Evolutionary conservation across 2,113 vertebrate species (phyloP), one percentile per base, ranked within the genome.

Genomic region (Perca schrenkii): DNA sequence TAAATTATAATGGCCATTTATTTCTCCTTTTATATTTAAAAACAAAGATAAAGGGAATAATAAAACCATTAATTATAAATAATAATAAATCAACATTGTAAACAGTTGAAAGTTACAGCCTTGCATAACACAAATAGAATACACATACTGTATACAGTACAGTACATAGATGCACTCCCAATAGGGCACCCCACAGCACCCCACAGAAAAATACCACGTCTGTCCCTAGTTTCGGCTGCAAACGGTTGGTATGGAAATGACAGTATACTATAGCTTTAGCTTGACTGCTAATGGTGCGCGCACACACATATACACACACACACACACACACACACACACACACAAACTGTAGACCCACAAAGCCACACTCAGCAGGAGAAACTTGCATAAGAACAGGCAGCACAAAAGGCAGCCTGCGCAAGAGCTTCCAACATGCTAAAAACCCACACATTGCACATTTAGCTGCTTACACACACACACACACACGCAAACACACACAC

Each of bases 381-480:
- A 47, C 80, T 89, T 87, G 73, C 70, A 79, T 85, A 88, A 86
- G 47, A 86, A 53, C 80, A 72, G 65, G 76, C 84, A 68, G 79
- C 66, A 77, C 76, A 87, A 75, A 74, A 76, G 77, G 61, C 85
- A 46, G 79, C 92, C 90, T 77, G 88, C 86, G 72, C 79, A 74
- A 68, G 21, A 74, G 63, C 85, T 56, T 58, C 79, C 74, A 82
- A 75, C 88, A 86, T 84, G 80, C 67, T 84, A 74, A 85, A 88
- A 91, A 66, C 82, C 77, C 79, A 90, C 83, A 66, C 79, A 67
- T 12, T 53, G 40, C 77, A 82, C 63, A 50, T 74, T 82, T 79
- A 79, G 88, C 83, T 79, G 79, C 82, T 70, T 28, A 65, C 68
- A 65, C 68, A 6, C 67, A 14, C 5, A 0, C 1, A 6, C 25